A percentile compares a stretch with the other conserved stretches of the same genome.
Conservation (phyloP, 2,797 vertebrate genomes). For the Picus viridis region DNA sequence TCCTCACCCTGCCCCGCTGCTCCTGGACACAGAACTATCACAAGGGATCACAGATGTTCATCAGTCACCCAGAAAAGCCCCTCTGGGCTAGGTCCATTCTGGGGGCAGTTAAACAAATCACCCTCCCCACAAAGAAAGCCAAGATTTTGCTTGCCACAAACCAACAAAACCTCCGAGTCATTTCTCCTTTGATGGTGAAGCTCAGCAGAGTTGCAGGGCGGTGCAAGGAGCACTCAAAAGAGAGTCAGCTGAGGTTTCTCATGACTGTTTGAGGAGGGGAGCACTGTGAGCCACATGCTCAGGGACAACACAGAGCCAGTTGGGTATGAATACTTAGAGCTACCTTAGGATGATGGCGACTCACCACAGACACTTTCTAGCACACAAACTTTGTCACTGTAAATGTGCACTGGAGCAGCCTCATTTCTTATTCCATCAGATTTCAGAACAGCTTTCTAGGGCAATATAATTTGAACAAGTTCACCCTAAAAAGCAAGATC, state of each 20-base stretch:
- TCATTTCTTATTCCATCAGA: not conserved
- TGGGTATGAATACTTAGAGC: accelerated
- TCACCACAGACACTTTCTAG: not conserved
- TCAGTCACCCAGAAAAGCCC: not conserved
- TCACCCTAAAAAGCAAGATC: slow-evolving; percentile 12
- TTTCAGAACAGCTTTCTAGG: slow-evolving; percentile 28
- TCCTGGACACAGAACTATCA: not conserved
- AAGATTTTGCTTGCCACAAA: not conserved
- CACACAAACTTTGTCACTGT: not conserved
- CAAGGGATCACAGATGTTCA: not conserved
- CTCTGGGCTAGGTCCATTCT: not conserved
- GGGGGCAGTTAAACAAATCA: not conserved
- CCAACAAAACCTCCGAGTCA: not conserved
- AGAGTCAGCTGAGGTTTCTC: not conserved
- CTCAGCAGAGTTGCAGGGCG: not conserved
- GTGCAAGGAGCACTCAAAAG: not conserved
- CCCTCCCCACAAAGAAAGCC: not conserved
- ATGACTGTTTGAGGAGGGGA: not conserved
- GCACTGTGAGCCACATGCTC: accelerated
- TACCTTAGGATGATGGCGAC: not conserved
- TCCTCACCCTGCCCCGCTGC: not conserved
- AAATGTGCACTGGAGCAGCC: not conserved
- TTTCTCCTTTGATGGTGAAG: not conserved
- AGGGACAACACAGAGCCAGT: accelerated
- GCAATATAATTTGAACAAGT: slow-evolving; percentile 32